Evolutionary conservation across 2,113 vertebrate genomes (phyloP), one percentile per base, ranked within the genome.

Genomic region (Scytalopus superciliaris): DNA sequence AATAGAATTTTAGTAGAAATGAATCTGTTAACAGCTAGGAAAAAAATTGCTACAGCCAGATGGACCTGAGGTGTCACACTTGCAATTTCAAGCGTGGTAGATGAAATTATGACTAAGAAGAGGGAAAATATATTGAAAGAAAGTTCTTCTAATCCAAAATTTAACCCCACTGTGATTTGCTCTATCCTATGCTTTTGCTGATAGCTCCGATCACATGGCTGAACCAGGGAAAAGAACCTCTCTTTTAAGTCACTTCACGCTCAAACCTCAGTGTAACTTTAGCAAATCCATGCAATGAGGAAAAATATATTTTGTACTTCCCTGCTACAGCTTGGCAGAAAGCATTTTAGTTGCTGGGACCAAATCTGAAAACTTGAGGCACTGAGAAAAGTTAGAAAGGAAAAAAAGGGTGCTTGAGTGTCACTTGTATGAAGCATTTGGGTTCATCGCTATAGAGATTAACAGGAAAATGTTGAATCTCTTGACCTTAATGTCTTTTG

Each of bases 1-100:
- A 98, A 97, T 97, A 94, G 94, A 97, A 98, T 97, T 97, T 97
- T 95, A 98, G 96, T 70, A 97, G 94, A 97, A 98, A 96, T 93
- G 60, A 95, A 96, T 96, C 94, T 96, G 60, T 97, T 96, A 94
- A 85, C 66, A 94, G 70, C 78, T 85, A 86, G 56, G 42, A 87
- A 96, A 85, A 47, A 95, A 96, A 92, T 50, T 92, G 60, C 69
- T 95, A n/a, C 10, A 89, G 63, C 53, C 70, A 93, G 72, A 88
- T 56, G 84, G 86, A 93, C 52, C 81, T 90, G 66, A 90, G 77
- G 76, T 94, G 91, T 81, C 72, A 84, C 39, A 87, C 69, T 96
- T 97, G 82, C 77, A 95, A 94, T 97, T 98, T 96, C 92, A 88
- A 95, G 87, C 64, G 15, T 45, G 60, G 39, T 45, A 49, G 96